Percentiles rank a stretch among this genome's conserved stretches.
phyloP scores from a whole-genome alignment of 2,797 vertebrate genomes.

The Smutsia gigantea region DNA sequence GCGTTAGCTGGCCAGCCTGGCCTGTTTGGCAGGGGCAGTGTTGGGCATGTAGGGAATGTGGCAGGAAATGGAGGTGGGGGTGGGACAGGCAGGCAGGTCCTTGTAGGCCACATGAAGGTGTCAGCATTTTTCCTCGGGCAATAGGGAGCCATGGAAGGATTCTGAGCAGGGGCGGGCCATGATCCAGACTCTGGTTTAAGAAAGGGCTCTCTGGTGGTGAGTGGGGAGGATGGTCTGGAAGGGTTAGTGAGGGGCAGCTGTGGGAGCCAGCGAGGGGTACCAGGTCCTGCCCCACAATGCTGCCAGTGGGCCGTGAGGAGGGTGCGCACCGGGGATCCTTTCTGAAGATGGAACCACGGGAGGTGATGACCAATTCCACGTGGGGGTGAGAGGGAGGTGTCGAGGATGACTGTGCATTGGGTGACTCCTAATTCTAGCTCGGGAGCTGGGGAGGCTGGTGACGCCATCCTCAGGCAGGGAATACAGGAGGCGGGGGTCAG shows the following conservation, averaged over 20 bases:
- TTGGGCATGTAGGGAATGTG: not conserved
- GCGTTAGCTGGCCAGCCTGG: not conserved
- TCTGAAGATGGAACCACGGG: slow-evolving; percentile 61
- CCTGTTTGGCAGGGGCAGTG: not conserved
- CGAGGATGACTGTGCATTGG: slow-evolving; percentile 68
- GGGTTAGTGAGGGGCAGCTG: not conserved
- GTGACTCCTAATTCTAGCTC: slow-evolving; percentile 78
- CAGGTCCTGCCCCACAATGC: not conserved
- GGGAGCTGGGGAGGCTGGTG: slow-evolving; percentile 68
- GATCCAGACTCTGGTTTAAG: not conserved
- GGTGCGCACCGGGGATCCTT: not conserved
- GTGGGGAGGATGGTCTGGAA: not conserved
- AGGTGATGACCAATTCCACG: slow-evolving; percentile 76
- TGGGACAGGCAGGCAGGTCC: not conserved
- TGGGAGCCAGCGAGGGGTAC: not conserved
- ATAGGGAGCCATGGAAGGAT: not conserved
- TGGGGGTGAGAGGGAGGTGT: slow-evolving; percentile 78
- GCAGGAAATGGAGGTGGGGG: not conserved
- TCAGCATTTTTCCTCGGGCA: not conserved
- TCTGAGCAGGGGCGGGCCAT: not conserved
- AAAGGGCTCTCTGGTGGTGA: not conserved
- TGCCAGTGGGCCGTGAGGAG: not conserved
- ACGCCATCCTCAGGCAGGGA: slow-evolving; percentile 60
- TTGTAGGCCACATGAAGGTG: not conserved
- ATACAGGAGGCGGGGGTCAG: not conserved